Evolutionary conservation across 2,113 vertebrate species (phyloP).

Genomic region (Melanotaenia duboulayi): DNA sequence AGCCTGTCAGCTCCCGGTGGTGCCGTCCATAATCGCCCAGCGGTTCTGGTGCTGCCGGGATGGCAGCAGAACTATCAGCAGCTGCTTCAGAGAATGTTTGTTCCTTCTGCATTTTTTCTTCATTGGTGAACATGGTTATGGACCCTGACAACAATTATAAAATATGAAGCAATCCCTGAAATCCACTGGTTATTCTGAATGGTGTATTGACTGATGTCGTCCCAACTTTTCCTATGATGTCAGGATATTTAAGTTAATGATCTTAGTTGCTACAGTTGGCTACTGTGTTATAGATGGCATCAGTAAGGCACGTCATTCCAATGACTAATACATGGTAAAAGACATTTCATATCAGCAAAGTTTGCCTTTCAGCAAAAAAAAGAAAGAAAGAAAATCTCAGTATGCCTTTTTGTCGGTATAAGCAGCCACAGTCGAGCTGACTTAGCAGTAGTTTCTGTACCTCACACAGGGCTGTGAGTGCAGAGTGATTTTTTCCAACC

Average conservation of each 20-base stretch:
- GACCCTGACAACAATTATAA: conserved; percentile 34
- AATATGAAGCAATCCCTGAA: conserved; percentile 33
- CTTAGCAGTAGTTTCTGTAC: conserved; percentile 47
- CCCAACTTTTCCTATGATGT: conserved; percentile 17
- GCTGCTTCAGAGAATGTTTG: conserved; percentile 19
- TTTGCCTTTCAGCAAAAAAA: conserved; percentile 27
- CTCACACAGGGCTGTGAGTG: conserved; percentile 51
- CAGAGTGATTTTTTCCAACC: conserved; percentile 60
- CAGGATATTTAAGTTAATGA: conserved; percentile 4
- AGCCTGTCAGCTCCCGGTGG: conserved; percentile 53
- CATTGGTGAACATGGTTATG: conserved; percentile 12
- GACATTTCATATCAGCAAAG: conserved; percentile 31
- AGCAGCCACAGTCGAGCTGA: conserved; percentile 53
- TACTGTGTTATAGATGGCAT: conserved; percentile 12
- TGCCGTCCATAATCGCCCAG: conserved; percentile 31
- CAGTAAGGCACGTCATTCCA: conserved; percentile 1
- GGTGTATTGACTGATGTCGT: not conserved
- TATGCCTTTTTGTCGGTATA: conserved; percentile 26
- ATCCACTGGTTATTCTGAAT: conserved; percentile 1
- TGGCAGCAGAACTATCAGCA: conserved; percentile 52
- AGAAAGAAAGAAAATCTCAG: conserved; percentile 1
- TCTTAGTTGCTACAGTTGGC: conserved; percentile 4
- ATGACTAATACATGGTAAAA: conserved; percentile 20
- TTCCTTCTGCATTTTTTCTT: conserved; percentile 32
- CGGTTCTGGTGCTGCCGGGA: conserved; percentile 19